A percentile compares a stretch with the other conserved stretches of the same genome.
These are phyloP conservation scores for Phaenicophaeus curvirostris DNA, from an alignment of 2,797 vertebrate genomes.

Conservation along the genomic window DNA sequence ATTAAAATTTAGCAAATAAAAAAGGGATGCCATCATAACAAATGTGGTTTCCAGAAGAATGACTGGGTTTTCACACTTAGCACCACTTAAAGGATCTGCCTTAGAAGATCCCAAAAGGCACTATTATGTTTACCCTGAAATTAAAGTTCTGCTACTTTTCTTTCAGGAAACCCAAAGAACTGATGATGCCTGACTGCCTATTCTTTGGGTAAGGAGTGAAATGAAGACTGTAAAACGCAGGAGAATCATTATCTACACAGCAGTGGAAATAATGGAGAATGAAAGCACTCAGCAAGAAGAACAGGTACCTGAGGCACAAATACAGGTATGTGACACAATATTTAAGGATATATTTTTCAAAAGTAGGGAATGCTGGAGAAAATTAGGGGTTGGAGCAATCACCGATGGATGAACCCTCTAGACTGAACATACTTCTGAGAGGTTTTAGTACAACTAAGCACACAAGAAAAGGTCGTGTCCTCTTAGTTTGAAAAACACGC, in stretches of 20 bases:
- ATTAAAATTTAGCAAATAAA: neutral
- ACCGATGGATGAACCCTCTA: neutral
- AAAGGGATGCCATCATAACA: neutral
- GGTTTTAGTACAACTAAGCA: neutral
- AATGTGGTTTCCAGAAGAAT: neutral
- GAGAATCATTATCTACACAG: neutral
- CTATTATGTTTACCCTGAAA: neutral
- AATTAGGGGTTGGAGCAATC: neutral
- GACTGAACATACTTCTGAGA: neutral
- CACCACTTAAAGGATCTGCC: neutral
- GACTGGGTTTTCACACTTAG: neutral
- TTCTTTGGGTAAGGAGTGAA: neutral
- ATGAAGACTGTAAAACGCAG: neutral
- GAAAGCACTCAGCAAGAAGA: neutral
- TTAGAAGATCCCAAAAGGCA: neutral
- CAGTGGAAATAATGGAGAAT: neutral
- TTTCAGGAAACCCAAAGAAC: neutral
- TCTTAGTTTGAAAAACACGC: neutral
- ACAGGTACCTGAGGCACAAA: neutral
- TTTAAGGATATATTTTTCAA: neutral
- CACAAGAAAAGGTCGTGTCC: neutral
- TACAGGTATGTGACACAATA: rapidly evolving
- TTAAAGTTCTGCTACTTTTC: neutral
- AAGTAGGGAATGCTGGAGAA: neutral
- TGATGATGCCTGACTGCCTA: neutral